phyloP scores from a whole-genome alignment of 1,140 invertebrate species.

The Hycleus phaleratus region DNA sequence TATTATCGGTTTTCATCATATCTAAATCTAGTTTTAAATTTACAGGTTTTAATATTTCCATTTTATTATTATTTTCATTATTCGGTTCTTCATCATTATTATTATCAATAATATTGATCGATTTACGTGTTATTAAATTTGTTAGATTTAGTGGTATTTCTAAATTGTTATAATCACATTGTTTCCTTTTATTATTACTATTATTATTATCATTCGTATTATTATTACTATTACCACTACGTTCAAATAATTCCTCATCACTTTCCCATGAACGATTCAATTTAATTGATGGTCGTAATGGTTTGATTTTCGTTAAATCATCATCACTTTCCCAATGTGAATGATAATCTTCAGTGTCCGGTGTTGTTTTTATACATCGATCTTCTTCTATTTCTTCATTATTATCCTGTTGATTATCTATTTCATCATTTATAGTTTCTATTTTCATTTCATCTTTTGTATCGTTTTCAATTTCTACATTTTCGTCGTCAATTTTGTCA shows the following conservation, averaged over 20 bases:
- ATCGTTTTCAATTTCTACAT: slow-evolving; percentile 2
- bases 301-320: not conserved
- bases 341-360: slow-evolving; percentile 35
- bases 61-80: slow-evolving; percentile 4
- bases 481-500: not conserved
- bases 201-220: slow-evolving; percentile 1
- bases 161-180: slow-evolving; percentile 1
- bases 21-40: not conserved
- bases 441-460: not conserved
- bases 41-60: slow-evolving; percentile 10
- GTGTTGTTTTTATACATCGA: slow-evolving; percentile 8
- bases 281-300: slow-evolving; percentile 3
- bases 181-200: not conserved
- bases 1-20: slow-evolving; percentile 5
- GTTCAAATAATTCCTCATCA: slow-evolving; percentile 29
- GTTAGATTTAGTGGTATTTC: slow-evolving; percentile 37
- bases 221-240: not conserved
- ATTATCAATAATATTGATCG: not conserved
- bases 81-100: not conserved
- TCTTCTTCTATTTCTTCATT: not conserved
- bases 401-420: not conserved
- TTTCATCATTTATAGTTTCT: not conserved
- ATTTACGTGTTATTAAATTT: slow-evolving; percentile 4
- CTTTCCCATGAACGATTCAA: slow-evolving; percentile 32
- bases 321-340: slow-evolving; percentile 28